Evolutionary conservation across 2,797 vertebrate species (phyloP).

Genomic region (Falco peregrinus): DNA sequence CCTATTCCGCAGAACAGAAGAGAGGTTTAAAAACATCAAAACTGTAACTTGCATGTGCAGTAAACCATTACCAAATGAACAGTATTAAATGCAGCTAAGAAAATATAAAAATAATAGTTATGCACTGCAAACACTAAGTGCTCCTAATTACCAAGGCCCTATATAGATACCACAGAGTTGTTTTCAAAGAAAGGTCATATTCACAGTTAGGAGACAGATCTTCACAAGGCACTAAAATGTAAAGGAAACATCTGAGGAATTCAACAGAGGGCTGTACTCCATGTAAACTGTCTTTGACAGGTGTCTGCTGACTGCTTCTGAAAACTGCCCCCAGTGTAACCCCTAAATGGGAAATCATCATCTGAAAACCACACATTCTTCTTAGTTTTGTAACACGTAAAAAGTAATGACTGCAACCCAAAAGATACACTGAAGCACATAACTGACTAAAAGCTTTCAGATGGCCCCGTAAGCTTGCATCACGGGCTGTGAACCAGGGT

Average conservation of each 20-base stretch:
- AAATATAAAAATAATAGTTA: background rate
- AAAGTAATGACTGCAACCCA: background rate
- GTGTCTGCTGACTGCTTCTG: background rate
- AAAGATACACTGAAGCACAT: rapidly evolving
- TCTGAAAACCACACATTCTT: background rate
- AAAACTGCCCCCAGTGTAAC: background rate
- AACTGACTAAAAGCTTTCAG: background rate
- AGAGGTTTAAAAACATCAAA: background rate
- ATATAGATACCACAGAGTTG: background rate
- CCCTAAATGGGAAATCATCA: rapidly evolving
- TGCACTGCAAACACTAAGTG: background rate
- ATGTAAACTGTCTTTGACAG: background rate
- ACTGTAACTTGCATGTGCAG: background rate
- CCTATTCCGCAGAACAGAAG: background rate
- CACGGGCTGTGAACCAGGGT: background rate
- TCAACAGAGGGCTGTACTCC: background rate
- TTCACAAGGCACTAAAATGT: background rate
- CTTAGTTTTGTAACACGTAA: background rate
- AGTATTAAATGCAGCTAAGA: background rate
- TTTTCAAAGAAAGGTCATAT: background rate
- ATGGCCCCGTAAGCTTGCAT: background rate
- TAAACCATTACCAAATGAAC: background rate
- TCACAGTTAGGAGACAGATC: background rate
- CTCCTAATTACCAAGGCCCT: background rate
- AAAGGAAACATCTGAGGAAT: background rate